These are phyloP conservation scores for Tetraneura akinire DNA, from an alignment of 1,140 invertebrate genomes.

Conservation along the genomic window DNA sequence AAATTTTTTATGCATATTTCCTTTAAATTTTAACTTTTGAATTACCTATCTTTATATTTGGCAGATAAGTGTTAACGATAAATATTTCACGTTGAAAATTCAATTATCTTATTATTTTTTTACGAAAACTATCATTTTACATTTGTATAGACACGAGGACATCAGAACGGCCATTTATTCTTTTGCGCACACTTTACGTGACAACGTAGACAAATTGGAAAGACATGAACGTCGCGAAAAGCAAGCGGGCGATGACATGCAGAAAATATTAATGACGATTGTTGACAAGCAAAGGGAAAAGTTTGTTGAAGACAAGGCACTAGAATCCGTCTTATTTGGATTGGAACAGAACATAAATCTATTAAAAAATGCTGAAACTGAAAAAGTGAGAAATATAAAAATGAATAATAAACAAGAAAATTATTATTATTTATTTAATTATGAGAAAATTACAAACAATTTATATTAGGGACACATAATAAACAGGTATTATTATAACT, in stretches of 20 bases:
- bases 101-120: too few relatives aligned
- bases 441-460: too few relatives aligned
- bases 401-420: too few relatives aligned
- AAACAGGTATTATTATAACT: too few relatives aligned
- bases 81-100: too few relatives aligned
- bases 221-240: conserved; percentile 80
- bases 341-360: conserved; percentile 60
- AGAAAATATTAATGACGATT: conserved; percentile 70
- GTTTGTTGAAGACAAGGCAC: conserved; percentile 64
- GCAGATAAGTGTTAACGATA: too few relatives aligned
- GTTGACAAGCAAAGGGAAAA: conserved; percentile 70
- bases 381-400: not conserved
- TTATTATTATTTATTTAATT: too few relatives aligned
- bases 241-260: conserved; percentile 75
- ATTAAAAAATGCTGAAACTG: conserved; percentile 60
- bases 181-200: conserved; percentile 77
- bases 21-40: too few relatives aligned
- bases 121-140: too few relatives aligned
- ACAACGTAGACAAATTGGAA: conserved; percentile 79
- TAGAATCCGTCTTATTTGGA: conserved; percentile 63
- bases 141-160: conserved; percentile 70
- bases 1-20: too few relatives aligned
- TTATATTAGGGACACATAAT: too few relatives aligned
- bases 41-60: too few relatives aligned
- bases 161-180: conserved; percentile 79